These are phyloP conservation scores for Stegophylla sp. DNA, from an alignment of 2,888 invertebrate genomes.

Conservation along the genomic window DNA sequence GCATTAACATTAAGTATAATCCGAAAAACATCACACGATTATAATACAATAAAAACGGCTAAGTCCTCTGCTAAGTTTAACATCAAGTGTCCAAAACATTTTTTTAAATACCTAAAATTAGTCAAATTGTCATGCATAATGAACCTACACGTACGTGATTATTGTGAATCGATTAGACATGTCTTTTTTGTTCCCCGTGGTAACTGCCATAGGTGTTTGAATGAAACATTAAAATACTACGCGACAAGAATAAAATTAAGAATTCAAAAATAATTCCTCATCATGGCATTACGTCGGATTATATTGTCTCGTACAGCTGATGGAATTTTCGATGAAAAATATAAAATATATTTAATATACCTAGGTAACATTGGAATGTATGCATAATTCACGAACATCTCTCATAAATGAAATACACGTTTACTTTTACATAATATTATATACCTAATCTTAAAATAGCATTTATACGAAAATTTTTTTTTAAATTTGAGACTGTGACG, in stretches of 20 bases:
- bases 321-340: not conserved
- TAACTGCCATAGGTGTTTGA: not conserved
- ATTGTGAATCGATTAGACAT: conserved; percentile 41
- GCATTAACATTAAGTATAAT: not conserved
- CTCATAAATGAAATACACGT: too few species aligned
- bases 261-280: conserved; percentile 21
- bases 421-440: too few species aligned
- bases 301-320: not conserved
- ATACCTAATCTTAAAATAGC: not conserved
- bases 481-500: not conserved
- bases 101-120: conserved; percentile 29
- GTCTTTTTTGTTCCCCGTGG: conserved; percentile 17
- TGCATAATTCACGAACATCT: too few species aligned
- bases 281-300: conserved; percentile 29
- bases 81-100: not conserved
- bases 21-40: not conserved
- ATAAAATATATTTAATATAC: too few species aligned
- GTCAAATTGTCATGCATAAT: conserved; percentile 11
- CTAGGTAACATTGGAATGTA: too few species aligned
- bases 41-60: not conserved
- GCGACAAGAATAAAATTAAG: conserved; percentile 25
- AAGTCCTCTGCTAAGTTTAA: not conserved
- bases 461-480: not conserved
- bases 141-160: not conserved
- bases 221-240: conserved; percentile 21